Evolutionary conservation across 2,113 vertebrate species (phyloP), one percentile per base, ranked within the genome.

Genomic region (Thunnus thynnus): DNA sequence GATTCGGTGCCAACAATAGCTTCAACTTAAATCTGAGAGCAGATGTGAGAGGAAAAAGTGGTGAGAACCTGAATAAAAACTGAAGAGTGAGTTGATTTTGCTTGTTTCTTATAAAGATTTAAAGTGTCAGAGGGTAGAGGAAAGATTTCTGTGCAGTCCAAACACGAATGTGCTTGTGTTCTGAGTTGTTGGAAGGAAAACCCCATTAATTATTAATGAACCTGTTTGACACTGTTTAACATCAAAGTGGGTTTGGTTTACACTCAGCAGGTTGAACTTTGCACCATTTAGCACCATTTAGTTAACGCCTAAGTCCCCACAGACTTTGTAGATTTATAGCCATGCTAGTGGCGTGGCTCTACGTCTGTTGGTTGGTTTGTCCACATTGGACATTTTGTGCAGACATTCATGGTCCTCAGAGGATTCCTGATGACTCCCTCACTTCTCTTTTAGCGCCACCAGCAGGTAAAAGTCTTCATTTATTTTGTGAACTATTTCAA

Each of bases 151-250:
- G 58, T 30, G 41, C 41, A n/a, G 0, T 58, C n/a, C 25, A 20
- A 64, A 67, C 46, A 65, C 20, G 36, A 46, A 62, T 20, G 46
- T 32, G 20, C 22, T 12, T 16, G 16, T 74, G 46, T 20, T 47
- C 7, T 20, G 27, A 32, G 46, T 60, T 72, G 48, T 73, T 60
- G 54, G 76, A 83, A 84, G 80, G 80, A 78, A 82, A 73, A 18
- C 30, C 48, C 22, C 7, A 69, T 85, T 56, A 86, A 78, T 85
- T 84, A 86, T 83, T 79, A 80, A 85, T 89, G 79, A 90, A 83
- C 46, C 48, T 78, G 52, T 85, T 90, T 82, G 36, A 41, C 84
- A 84, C 86, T 63, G 17, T 84, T 89, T 72, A 63, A 77, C 84
- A 90, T 90, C 77, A 90, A 91, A 88, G 88, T 11, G 57, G 71